Conservation (phyloP, 2,888 invertebrate genomes). For the Cataglyphis rosenhaueri region DNA sequence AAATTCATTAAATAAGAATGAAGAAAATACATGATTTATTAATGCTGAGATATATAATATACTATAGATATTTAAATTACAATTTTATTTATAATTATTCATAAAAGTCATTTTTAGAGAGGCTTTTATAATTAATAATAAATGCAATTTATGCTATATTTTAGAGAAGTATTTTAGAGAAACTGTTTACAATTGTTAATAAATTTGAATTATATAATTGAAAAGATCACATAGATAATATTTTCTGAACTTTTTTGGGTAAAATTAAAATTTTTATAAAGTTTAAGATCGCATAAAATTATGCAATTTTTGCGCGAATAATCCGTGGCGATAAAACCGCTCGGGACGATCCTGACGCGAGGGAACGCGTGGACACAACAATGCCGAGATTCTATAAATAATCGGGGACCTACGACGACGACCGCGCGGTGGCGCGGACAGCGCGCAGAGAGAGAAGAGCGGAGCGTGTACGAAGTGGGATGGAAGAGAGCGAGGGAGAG, state of each 20-base stretch:
- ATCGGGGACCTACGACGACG: slow-evolving; percentile 39
- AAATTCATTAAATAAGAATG: neutral
- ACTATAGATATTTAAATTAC: neutral
- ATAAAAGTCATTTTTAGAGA: neutral
- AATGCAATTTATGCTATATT: neutral
- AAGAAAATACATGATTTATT: neutral
- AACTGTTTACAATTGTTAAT: neutral
- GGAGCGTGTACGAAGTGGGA: slow-evolving; percentile 23
- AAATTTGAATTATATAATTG: neutral
- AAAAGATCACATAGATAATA: neutral
- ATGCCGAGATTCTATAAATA: slow-evolving; percentile 75
- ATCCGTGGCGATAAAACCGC: neutral
- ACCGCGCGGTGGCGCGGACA: slow-evolving; percentile 26
- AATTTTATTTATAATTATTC: neutral
- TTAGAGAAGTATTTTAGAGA: neutral
- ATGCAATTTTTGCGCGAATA: neutral
- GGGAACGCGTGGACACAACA: slow-evolving; percentile 66
- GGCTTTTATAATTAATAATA: slow-evolving; percentile 1
- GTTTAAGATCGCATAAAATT: neutral
- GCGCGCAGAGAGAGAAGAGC: slow-evolving; percentile 44
- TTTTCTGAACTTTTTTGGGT: neutral
- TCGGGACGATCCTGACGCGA: slow-evolving; percentile 20
- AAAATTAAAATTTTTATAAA: neutral
- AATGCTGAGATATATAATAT: neutral
- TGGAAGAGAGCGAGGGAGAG: neutral